Conservation (phyloP, 2,113 vertebrate species). For the Mastomys natalensis region DNA sequence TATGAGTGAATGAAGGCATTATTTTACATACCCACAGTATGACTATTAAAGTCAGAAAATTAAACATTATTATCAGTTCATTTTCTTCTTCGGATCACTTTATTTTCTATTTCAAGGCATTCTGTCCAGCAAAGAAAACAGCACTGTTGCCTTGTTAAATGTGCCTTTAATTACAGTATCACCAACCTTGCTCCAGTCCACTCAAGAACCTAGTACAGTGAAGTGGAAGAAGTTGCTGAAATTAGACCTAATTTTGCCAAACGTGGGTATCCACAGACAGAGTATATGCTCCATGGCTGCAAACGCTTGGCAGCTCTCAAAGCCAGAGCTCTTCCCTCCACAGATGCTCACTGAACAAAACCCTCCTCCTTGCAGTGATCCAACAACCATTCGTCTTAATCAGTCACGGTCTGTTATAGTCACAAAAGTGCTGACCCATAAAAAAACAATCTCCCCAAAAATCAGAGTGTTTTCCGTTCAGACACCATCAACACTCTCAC, state of each 20-base stretch:
- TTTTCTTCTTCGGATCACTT: neutral
- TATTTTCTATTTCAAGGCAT: neutral
- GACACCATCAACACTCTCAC: conserved; percentile 44
- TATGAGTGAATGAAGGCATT: conserved; percentile 1
- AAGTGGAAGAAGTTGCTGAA: conserved; percentile 6
- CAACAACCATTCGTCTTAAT: conserved; percentile 65
- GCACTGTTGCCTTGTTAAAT: neutral
- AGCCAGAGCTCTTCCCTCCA: neutral
- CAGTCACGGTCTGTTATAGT: conserved; percentile 66
- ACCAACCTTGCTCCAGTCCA: conserved; percentile 37
- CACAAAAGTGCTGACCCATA: conserved; percentile 72
- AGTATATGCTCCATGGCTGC: neutral
- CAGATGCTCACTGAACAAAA: conserved; percentile 47
- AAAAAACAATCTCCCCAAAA: conserved; percentile 77
- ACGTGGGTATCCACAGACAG: neutral
- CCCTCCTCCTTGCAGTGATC: conserved; percentile 60
- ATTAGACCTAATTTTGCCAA: conserved; percentile 25
- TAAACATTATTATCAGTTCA: neutral
- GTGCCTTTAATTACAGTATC: conserved; percentile 36
- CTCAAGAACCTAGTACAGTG: neutral
- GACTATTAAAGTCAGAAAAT: conserved; percentile 22
- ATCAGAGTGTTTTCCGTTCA: conserved; percentile 67
- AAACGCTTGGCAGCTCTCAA: conserved; percentile 38
- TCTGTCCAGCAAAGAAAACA: neutral
- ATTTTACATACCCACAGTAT: neutral